A percentile compares a stretch with the other conserved stretches of the same genome.
These are phyloP conservation scores for Pollicipes pollicipes DNA, from an alignment of 1,140 invertebrate genomes.

Conservation along the genomic window DNA sequence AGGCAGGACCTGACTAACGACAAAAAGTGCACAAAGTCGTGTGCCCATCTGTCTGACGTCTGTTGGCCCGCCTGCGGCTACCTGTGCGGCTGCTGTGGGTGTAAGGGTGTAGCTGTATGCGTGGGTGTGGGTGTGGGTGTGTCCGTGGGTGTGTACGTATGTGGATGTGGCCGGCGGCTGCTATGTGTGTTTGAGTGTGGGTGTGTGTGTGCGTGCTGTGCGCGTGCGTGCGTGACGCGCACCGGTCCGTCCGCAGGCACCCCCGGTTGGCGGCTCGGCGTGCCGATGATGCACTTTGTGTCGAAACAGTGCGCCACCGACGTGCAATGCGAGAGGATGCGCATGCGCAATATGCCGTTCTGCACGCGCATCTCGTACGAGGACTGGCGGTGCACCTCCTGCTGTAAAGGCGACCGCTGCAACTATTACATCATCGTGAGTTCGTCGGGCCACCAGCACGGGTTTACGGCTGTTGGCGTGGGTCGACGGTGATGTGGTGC, in stretches of 20 bases:
- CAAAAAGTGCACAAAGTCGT: no score
- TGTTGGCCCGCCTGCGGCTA: no score
- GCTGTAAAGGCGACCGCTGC: constrained; percentile 88
- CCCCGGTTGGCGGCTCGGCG: constrained; percentile 83
- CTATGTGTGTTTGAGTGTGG: constrained; percentile 8
- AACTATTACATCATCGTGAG: constrained; percentile 94
- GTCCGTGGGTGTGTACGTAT: constrained; percentile 9
- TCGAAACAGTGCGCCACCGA: constrained; percentile 76
- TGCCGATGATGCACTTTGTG: constrained; percentile 83
- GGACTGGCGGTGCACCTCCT: constrained; percentile 94
- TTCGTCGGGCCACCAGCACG: constrained; percentile 19
- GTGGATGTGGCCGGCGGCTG: constrained; percentile 12
- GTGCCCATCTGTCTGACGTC: no score
- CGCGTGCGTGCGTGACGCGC: background rate
- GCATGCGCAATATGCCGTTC: constrained; percentile 45
- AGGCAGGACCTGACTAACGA: no score
- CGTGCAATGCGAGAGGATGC: constrained; percentile 50
- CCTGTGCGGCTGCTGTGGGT: constrained; percentile 5
- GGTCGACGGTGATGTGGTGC: no score
- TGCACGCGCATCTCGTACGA: constrained; percentile 94
- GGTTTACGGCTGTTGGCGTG: no score
- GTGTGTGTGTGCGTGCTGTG: background rate
- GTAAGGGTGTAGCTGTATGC: constrained; percentile 10
- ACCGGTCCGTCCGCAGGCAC: constrained; percentile 39
- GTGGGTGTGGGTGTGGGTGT: constrained; percentile 3